Percentiles rank a stretch among this genome's conserved stretches.
phyloP scores from a whole-genome alignment of 2,113 vertebrate genomes.

The Cairina moschata region DNA sequence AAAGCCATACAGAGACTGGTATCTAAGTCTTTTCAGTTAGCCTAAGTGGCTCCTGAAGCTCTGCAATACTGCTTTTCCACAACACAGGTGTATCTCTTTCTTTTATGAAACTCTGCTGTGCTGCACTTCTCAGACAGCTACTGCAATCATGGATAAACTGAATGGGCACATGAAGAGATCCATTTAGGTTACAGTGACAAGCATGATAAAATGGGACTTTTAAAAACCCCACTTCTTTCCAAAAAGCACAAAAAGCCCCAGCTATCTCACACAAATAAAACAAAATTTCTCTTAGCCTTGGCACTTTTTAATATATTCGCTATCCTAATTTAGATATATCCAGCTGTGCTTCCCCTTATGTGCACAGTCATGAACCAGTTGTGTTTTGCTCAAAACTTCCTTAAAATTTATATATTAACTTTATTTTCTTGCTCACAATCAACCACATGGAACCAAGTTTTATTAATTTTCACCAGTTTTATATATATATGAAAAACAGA shows the following conservation, averaged over 20 bases:
- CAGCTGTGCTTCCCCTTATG: not conserved
- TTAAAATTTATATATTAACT: not conserved
- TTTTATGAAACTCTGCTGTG: not conserved
- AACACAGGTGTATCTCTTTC: not conserved
- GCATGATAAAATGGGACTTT: not conserved
- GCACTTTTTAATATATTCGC: not conserved
- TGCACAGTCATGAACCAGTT: not conserved
- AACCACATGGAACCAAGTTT: not conserved
- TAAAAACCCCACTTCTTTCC: rapidly evolving
- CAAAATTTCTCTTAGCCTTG: not conserved
- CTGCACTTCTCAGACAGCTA: rapidly evolving
- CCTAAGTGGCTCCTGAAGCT: conserved; percentile 4
- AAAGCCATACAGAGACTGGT: not conserved
- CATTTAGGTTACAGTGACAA: not conserved
- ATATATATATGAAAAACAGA: not conserved
- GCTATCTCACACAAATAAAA: not conserved
- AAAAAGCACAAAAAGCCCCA: not conserved
- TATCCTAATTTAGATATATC: not conserved
- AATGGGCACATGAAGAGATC: not conserved
- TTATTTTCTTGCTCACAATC: not conserved
- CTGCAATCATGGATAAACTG: not conserved
- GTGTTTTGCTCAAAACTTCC: not conserved
- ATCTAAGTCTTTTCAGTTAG: not conserved
- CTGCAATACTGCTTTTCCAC: not conserved
- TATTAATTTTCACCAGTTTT: not conserved